Conservation (phyloP, 30 jellyfish, hydroid and myxozoan species). For the Turritopsis rubra region DNA sequence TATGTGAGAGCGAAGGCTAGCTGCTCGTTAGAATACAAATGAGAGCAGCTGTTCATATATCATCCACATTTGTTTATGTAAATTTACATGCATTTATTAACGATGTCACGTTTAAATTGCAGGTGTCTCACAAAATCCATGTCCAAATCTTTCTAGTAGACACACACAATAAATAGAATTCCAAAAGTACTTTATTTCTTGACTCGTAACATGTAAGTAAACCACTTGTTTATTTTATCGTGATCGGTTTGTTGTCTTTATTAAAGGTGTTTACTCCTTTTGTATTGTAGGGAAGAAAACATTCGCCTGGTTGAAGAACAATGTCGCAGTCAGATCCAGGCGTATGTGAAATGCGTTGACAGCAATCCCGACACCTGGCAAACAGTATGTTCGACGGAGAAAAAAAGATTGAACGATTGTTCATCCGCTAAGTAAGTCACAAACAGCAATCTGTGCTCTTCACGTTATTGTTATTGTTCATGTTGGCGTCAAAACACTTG, state of each 20-base stretch:
- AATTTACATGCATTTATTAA: not conserved
- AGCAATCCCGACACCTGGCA: slow-evolving; percentile 69
- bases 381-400: slow-evolving; percentile 57
- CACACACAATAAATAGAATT: not conserved
- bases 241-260: not conserved
- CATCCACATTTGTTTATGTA: not conserved
- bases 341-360: slow-evolving; percentile 64
- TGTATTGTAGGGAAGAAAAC: slow-evolving; percentile 58
- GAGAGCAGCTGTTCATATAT: not conserved
- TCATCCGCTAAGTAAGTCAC: slow-evolving; percentile 75
- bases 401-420: slow-evolving; percentile 53
- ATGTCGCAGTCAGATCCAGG: slow-evolving; percentile 63
- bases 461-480: not conserved
- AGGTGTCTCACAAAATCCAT: not conserved
- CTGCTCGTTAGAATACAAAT: not conserved
- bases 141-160: not conserved
- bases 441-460: too few relatives aligned
- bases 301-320: slow-evolving; percentile 54
- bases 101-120: not conserved
- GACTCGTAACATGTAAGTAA: not conserved
- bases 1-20: not conserved
- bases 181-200: not conserved
- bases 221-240: not conserved
- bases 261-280: not conserved
- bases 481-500: not conserved